phyloP scores from a whole-genome alignment of 1,140 invertebrate species.

The Latrodectus geometricus region DNA sequence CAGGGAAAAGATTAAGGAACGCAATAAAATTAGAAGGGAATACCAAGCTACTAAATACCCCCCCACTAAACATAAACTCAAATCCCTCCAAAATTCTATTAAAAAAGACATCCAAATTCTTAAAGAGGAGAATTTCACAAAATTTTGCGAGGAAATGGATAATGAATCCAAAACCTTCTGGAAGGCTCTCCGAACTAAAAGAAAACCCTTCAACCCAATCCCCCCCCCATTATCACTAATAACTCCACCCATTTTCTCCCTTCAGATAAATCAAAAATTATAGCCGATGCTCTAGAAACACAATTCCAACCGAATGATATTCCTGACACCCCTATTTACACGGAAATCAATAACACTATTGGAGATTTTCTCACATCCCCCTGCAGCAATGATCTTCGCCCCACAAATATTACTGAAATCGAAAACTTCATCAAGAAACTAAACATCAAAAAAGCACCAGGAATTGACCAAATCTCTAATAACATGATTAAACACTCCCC shows the following conservation, averaged over 20 bases:
- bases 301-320: background rate
- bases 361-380: too few species aligned
- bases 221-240: background rate
- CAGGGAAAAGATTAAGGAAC: background rate
- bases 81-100: background rate
- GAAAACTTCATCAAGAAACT: background rate
- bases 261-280: background rate
- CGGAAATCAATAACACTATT: background rate
- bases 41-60: background rate
- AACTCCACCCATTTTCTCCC: background rate
- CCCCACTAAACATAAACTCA: background rate
- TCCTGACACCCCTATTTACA: background rate
- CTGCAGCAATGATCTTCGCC: background rate
- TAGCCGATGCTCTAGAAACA: background rate
- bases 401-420: background rate
- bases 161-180: background rate
- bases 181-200: background rate
- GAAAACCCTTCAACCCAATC: background rate
- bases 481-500: background rate
- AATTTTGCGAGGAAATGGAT: background rate
- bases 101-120: background rate
- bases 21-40: background rate
- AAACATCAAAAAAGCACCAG: background rate
- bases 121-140: background rate
- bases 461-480: background rate